Evolutionary conservation across 2,888 invertebrate species (phyloP), one percentile per base, ranked within the genome.

Genomic region (Cremastinae sp.): DNA sequence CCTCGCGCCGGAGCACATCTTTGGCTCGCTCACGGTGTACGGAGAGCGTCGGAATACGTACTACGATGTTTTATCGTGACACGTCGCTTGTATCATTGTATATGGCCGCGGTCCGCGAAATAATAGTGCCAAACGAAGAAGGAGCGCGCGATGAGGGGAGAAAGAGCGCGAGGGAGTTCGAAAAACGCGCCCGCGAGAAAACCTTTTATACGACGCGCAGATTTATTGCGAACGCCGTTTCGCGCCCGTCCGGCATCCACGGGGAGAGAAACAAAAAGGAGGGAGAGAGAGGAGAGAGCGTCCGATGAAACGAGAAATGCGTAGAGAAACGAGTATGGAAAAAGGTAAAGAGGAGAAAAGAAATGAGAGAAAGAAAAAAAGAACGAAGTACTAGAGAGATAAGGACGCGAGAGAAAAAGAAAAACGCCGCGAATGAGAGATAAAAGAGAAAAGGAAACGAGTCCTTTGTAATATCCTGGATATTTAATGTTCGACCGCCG

Each of bases 401-500:
- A 65, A 20, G 45, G 28, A 55, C 14, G 53, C 43, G 22, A 18
- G 62, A 45, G 49, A 62, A 43, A 43, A 20, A 41, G 45, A 65
- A 59, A 49, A 64, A 62, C 55, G 59, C 55, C 39, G 20, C 58
- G 66, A 75, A 75, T 47, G 74, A 69, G 69, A 43, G 10, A 59
- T 51, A n/a, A 41, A 45, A 43, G 35, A 72, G 39, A 45, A 28
- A n/a, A 51, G 69, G 70, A 53, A 68, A 73, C 66, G 71, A 71
- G 74, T 59, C 39, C 81, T 85, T 84, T 83, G 81, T 84, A 82
- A 86, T 85, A 83, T 28, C 81, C 80, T 83, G 82, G 85, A 84
- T 86, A 84, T 86, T 87, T 85, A 86, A 88, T 86, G 86, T 85
- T 86, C 81, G 59, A 79, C 45, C 56, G 64, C 79, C 72, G 79